These are phyloP conservation scores for Pelecanoides urinatrix DNA, from an alignment of 2,113 vertebrate genomes.

Conservation along the genomic window DNA sequence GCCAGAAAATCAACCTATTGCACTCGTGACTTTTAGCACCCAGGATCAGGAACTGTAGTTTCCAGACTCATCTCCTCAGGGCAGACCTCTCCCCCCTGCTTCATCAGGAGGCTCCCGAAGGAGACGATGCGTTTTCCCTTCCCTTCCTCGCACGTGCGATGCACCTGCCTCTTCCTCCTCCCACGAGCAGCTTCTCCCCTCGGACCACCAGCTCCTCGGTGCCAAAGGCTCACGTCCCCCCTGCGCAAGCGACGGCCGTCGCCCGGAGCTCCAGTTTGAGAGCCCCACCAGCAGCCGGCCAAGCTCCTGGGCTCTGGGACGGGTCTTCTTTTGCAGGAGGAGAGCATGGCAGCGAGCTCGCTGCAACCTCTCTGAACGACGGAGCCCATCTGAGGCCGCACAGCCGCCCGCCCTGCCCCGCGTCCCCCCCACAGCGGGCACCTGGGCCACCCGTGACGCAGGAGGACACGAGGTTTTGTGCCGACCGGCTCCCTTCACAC, in stretches of 20 bases:
- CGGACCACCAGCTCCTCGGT: accelerated
- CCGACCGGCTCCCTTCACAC: accelerated
- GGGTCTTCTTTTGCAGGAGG: not conserved
- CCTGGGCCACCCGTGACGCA: accelerated
- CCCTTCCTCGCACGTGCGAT: accelerated
- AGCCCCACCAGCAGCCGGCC: not conserved
- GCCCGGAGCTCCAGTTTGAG: accelerated
- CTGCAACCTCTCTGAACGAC: accelerated
- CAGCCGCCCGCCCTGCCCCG: accelerated
- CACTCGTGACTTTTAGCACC: accelerated
- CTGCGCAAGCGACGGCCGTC: accelerated
- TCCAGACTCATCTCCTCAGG: not conserved
- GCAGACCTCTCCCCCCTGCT: not conserved
- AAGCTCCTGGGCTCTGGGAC: not conserved
- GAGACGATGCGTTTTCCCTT: accelerated
- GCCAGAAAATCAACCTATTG: not conserved
- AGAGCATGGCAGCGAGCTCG: accelerated
- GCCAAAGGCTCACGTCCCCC: not conserved
- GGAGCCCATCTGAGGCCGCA: not conserved
- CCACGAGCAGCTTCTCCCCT: not conserved
- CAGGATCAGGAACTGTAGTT: accelerated
- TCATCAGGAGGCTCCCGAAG: not conserved
- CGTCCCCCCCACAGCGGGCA: accelerated
- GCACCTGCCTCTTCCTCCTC: not conserved
- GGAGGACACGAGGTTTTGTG: not conserved